phyloP scores from a whole-genome alignment of 2,113 vertebrate species.

The Plestiodon gilberti region DNA sequence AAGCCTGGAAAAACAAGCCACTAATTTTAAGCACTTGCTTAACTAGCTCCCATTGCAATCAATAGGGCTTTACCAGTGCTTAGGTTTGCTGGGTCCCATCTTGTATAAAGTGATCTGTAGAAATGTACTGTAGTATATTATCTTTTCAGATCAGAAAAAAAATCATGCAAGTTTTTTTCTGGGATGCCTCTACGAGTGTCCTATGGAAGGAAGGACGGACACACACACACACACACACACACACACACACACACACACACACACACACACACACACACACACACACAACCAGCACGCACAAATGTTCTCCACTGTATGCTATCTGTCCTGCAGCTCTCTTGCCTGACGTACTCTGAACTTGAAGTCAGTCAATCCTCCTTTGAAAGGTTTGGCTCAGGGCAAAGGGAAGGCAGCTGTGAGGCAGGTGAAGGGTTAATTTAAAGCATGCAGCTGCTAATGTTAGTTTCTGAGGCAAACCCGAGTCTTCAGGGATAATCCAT shows the following conservation, averaged over 20 bases:
- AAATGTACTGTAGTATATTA: not conserved
- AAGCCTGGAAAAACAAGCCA: not conserved
- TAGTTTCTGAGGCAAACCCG: conserved; percentile 59
- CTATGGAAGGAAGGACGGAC: conserved; percentile 21
- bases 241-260: no score
- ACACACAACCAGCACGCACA: no score
- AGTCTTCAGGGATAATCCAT: conserved; percentile 62
- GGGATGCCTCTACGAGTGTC: not conserved
- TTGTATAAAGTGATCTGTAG: not conserved
- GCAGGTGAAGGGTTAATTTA: conserved; percentile 68
- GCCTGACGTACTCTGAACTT: conserved; percentile 19
- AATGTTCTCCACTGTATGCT: not conserved
- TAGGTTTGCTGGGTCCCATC: not conserved
- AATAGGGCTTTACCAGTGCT: not conserved
- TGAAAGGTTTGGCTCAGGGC: conserved; percentile 53
- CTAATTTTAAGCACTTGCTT: not conserved
- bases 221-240: no score
- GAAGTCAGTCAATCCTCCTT: conserved; percentile 58
- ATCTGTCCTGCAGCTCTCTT: conserved; percentile 55
- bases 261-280: no score
- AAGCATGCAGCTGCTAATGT: conserved; percentile 67
- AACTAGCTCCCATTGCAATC: not conserved
- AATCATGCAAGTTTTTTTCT: conserved; percentile 12
- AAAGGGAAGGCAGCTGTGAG: conserved; percentile 41
- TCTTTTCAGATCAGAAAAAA: conserved; percentile 21